These are phyloP conservation scores for Rhizomys pruinosus DNA, from an alignment of 2,113 vertebrate genomes.

Conservation along the genomic window DNA sequence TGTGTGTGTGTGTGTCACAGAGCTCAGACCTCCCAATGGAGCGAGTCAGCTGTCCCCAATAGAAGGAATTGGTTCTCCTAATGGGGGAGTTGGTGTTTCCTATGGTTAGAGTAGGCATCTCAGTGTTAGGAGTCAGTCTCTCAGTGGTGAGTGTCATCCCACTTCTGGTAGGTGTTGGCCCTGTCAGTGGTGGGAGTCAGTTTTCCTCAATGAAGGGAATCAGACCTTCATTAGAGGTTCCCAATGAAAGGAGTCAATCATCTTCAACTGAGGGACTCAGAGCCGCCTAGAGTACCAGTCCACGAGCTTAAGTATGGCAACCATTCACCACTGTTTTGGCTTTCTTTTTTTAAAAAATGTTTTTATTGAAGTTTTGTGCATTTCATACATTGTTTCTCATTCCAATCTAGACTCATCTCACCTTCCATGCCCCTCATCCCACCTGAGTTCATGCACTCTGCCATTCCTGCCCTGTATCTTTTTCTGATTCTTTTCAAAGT, in stretches of 20 bases:
- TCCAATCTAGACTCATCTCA: too few relatives aligned
- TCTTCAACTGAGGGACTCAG: background rate
- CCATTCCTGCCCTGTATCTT: too few relatives aligned
- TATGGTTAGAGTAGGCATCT: background rate
- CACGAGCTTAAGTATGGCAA: background rate
- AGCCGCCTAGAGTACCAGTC: too few relatives aligned
- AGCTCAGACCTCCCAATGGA: background rate
- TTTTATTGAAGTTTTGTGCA: too few relatives aligned
- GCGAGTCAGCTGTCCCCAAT: background rate
- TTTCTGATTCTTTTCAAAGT: too few relatives aligned
- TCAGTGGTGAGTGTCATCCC: background rate
- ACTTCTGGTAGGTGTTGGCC: background rate
- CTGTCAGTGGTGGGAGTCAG: too few relatives aligned
- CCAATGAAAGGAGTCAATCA: background rate
- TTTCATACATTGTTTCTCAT: too few relatives aligned
- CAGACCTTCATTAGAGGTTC: background rate
- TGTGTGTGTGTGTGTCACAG: background rate
- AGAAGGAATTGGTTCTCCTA: background rate
- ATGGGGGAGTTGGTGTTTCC: too few relatives aligned
- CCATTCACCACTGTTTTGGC: background rate
- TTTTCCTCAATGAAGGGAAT: background rate
- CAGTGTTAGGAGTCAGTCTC: background rate
- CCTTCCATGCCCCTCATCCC: too few relatives aligned
- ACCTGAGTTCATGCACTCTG: too few relatives aligned
- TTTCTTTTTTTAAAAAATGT: too few relatives aligned